Conservation (phyloP, 2,113 vertebrate genomes). For the Cephalophus harveyi region DNA sequence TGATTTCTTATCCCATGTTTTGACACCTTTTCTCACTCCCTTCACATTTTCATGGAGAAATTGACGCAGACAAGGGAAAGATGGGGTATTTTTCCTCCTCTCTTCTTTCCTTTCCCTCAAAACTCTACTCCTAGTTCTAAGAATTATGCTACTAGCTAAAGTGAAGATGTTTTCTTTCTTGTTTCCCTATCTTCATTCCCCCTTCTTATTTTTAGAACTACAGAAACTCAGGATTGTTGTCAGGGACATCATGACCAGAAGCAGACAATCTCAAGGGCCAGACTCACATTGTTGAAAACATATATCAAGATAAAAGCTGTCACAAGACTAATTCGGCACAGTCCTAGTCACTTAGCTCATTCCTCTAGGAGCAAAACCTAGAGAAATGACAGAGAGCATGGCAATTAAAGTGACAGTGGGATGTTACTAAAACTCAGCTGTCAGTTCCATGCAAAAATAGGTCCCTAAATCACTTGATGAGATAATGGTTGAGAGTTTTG, state of each 20-base stretch:
- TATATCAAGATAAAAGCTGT: background rate
- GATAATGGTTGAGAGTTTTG: background rate
- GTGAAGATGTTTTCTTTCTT: background rate
- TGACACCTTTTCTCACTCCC: background rate
- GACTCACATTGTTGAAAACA: background rate
- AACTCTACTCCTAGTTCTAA: background rate
- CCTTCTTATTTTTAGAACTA: background rate
- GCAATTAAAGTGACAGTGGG: background rate
- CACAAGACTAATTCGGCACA: rapidly evolving
- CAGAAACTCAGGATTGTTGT: background rate
- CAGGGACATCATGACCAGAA: background rate
- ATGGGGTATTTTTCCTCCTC: background rate
- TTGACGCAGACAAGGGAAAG: background rate
- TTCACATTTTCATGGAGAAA: background rate
- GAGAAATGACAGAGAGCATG: background rate
- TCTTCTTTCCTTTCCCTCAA: background rate
- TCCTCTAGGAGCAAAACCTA: background rate
- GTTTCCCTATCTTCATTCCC: background rate
- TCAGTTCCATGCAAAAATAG: background rate
- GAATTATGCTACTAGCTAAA: background rate
- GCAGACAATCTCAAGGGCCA: background rate
- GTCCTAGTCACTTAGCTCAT: background rate
- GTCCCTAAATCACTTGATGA: background rate
- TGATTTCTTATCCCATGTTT: background rate
- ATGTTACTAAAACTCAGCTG: background rate